Evolutionary conservation across 2,888 invertebrate genomes (phyloP).

Genomic region (Andrena haemorrhoa): DNA sequence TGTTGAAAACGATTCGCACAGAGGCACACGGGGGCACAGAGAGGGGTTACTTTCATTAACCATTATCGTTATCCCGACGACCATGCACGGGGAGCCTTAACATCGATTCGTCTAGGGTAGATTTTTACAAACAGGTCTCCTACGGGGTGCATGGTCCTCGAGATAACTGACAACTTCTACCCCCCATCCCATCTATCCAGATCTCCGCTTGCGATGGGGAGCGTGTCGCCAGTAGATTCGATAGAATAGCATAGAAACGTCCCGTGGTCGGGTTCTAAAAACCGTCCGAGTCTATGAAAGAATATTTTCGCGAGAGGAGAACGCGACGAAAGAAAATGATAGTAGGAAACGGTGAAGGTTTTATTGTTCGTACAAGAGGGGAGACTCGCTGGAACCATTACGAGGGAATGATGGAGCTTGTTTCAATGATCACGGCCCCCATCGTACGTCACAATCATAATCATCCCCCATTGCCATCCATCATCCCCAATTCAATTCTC

Average conservation of each 20-base stretch:
- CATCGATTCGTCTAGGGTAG: neutral
- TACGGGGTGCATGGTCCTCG: neutral
- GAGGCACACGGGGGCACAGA: neutral
- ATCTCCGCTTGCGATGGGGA: neutral
- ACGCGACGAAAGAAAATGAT: conserved; percentile 37
- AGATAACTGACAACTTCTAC: neutral
- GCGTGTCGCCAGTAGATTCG: no score
- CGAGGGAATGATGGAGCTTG: conserved; percentile 41
- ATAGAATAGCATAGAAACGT: neutral
- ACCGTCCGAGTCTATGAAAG: neutral
- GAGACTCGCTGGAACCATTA: conserved; percentile 35
- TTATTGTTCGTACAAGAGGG: conserved; percentile 55
- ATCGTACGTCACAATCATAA: conserved; percentile 8
- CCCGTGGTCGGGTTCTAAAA: neutral
- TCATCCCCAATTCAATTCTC: neutral
- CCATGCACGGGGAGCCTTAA: neutral
- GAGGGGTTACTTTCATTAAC: conserved; percentile 26
- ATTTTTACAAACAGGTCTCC: conserved; percentile 3
- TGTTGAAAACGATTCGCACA: conserved; percentile 25
- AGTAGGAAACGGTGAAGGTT: conserved; percentile 56
- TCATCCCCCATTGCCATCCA: neutral
- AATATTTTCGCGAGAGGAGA: conserved; percentile 17
- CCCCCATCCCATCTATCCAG: neutral
- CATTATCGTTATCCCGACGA: conserved; percentile 4
- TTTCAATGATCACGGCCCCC: conserved; percentile 8